Evolutionary conservation across 2,113 vertebrate species (phyloP), one percentile per base, ranked within the genome.

Genomic region (Anser brachyrhynchus): DNA sequence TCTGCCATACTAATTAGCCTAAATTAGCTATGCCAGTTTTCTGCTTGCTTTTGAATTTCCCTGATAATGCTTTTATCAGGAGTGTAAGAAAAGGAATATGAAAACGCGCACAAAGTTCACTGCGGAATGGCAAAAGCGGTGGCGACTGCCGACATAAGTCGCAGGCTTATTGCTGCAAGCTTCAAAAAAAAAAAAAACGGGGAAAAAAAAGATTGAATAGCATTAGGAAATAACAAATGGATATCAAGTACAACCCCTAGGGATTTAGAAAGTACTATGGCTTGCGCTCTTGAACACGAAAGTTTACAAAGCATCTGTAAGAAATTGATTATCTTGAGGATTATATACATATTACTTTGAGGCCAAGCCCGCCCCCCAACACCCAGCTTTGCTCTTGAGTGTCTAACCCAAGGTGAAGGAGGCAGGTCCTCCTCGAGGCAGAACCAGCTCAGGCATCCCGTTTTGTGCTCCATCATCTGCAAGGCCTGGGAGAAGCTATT

Each of bases 11-110:
- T 98, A 98, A 98, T 98, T 98, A 98, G 97, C 96, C 97, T 97
- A 97, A 97, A 98, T 98, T 98, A 98, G 98, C 97, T 91, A 98
- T 97, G 98, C 98, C 97, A 95, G 95, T 98, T 98, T 98, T 98
- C 97, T 98, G 98, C 97, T 97, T 95, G 96, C 97, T 98, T 98
- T 98, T 97, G 97, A 97, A 97, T 98, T 97, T 97, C 93, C 93
- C 96, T 95, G 95, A 96, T 97, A 96, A 97, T 97, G 95, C 96
- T 94, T 96, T 97, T 97, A 97, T 97, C 87, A 21, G 96, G 88
- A 43, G 84, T 23, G 95, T 87, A 86, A 96, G 95, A 76, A 91
- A 95, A 91, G 89, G 95, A 96, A 97, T 96, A 96, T 41, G 96
- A 76, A 92, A 94, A 92, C 52, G 10, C 21, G 16, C 93, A 74